These are phyloP conservation scores for Itoplectis maculator DNA, from an alignment of 2,888 invertebrate species.

Conservation along the genomic window DNA sequence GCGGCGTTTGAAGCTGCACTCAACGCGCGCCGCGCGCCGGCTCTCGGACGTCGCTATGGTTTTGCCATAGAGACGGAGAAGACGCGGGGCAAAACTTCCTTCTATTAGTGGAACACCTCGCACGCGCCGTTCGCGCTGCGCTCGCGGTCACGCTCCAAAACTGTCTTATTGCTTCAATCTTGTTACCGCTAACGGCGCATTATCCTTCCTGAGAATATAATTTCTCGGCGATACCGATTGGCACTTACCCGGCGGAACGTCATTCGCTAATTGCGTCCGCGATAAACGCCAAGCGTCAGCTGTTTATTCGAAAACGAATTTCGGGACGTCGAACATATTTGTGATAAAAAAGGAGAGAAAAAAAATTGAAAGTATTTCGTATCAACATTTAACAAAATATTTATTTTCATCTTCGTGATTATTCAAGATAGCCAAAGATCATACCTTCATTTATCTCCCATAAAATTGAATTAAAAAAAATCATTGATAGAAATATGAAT, in stretches of 20 bases:
- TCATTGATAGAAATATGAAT: too few relatives aligned
- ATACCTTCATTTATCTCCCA: too few relatives aligned
- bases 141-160: constrained; percentile 83
- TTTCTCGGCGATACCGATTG: constrained; percentile 71
- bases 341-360: too few relatives aligned
- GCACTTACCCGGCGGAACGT: constrained; percentile 38
- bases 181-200: constrained; percentile 81
- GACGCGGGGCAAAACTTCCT: constrained; percentile 61
- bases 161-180: constrained; percentile 83
- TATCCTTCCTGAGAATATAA: constrained; percentile 70
- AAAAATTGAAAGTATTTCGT: too few relatives aligned
- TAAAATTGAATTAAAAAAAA: too few relatives aligned
- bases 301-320: too few relatives aligned
- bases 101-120: constrained; percentile 75
- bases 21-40: constrained; percentile 5
- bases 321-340: background rate
- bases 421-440: too few relatives aligned
- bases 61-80: constrained; percentile 34
- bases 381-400: too few relatives aligned
- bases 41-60: constrained; percentile 29
- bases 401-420: too few relatives aligned
- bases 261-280: background rate
- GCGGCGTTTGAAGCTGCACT: constrained; percentile 48
- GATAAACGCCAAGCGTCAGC: too few relatives aligned
- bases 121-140: constrained; percentile 68